These are phyloP conservation scores for Beris chalybata DNA, from an alignment of 2,888 invertebrate species.

Conservation along the genomic window DNA sequence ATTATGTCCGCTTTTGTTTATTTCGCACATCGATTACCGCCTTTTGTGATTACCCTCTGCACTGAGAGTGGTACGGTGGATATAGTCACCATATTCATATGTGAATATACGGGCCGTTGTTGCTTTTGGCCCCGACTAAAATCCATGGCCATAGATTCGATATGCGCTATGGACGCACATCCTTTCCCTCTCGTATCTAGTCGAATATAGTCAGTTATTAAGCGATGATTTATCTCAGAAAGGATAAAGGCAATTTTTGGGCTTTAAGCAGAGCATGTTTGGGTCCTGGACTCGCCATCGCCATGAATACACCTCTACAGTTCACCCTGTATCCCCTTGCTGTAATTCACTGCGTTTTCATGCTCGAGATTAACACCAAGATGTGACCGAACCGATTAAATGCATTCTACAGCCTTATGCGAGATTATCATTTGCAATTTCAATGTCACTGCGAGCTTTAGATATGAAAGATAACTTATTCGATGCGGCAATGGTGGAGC, in stretches of 20 bases:
- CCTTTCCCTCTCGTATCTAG: neutral
- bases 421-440: no score
- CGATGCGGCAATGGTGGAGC: no score
- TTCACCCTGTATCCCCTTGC: neutral
- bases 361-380: conserved; percentile 3
- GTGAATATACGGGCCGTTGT: conserved; percentile 9
- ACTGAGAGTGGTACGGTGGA: conserved; percentile 11
- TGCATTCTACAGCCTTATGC: no score
- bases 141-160: no score
- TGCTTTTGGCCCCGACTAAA: neutral
- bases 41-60: conserved; percentile 46
- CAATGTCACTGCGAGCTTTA: no score
- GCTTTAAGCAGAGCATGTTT: conserved; percentile 20
- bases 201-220: conserved; percentile 36
- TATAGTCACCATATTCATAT: conserved; percentile 34
- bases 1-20: conserved; percentile 58
- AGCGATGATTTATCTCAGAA: conserved; percentile 37
- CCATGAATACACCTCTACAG: neutral
- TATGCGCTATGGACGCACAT: neutral
- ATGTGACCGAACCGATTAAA: conserved; percentile 1
- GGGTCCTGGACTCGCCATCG: neutral
- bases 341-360: neutral
- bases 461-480: no score
- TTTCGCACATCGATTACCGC: conserved; percentile 56
- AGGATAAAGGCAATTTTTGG: conserved; percentile 37